Base-by-base conservation (phyloP, 2,113 vertebrate genomes). In the Petrocephalus microphthalmus region DNA sequence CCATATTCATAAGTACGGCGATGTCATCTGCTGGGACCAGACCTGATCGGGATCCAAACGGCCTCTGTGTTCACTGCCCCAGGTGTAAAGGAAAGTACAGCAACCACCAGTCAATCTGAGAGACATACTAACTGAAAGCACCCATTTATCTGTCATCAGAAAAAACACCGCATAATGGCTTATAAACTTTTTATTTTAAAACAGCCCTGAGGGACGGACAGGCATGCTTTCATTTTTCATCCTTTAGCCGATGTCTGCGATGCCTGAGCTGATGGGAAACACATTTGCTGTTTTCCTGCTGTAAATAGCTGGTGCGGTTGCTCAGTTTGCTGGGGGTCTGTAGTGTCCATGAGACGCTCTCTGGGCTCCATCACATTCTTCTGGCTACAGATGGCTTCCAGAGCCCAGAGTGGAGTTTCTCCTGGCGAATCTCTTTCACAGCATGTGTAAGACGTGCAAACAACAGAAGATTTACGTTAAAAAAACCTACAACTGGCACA, bases 251-350 rank as follows among this genome's bases (percentile, higher is more conserved):
- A 56, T 85, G 84, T 85, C 52, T 85, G 33, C 22, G 20, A 52
- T 49, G 74, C 74, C 33, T n/a, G 29, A 20, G 19, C 52, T 81
- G 87, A 88, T 82, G 49, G 11, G 52, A 83, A 88, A 88, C 87
- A 88, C 87, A 54, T 82, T 88, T 57, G 19, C 3, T 87, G 47
- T 78, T n/a, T n/a, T 13, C 25, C 60, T 33, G 87, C 47, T 54
- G 67, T 87, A 53, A 87, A 78, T 78, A 78, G 33, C 42, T 83
- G 52, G 78, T 95, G 95, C 93, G 93, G 93, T 91, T 93, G 93
- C 94, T 95, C 94, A 94, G 94, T 94, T 93, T 90, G 94, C 95
- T 95, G 95, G 94, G 95, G 93, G 95, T 92, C 94, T 93, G 94
- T 93, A 94, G 91, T 92, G 92, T 71, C 45, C 45, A 47, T 67